These are phyloP conservation scores for Erebia ligea DNA, from an alignment of 2,888 invertebrate genomes.

Conservation along the genomic window DNA sequence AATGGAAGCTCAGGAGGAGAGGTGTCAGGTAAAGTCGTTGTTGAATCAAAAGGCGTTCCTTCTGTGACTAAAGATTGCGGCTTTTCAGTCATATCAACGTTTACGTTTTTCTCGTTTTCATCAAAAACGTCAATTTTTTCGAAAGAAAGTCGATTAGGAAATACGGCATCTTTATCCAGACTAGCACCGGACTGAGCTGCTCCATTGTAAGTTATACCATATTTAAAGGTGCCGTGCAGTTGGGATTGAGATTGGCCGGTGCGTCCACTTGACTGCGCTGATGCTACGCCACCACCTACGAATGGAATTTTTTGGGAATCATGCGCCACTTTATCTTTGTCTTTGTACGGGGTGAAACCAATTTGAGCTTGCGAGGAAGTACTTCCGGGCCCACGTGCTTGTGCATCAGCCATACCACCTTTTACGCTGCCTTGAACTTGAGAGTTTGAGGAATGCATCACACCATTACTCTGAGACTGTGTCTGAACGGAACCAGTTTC, in stretches of 20 bases:
- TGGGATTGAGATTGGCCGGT: constrained; percentile 93
- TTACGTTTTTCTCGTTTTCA: constrained; percentile 68
- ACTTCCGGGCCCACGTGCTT: constrained; percentile 92
- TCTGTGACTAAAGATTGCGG: constrained; percentile 40
- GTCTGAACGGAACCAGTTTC: constrained; percentile 90
- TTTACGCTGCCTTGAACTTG: constrained; percentile 92
- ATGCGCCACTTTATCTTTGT: constrained; percentile 79
- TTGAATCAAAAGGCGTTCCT: constrained; percentile 31
- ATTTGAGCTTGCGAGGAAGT: constrained; percentile 95
- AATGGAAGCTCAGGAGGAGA: constrained; percentile 27
- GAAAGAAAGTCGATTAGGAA: constrained; percentile 68
- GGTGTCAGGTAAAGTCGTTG: constrained; percentile 32
- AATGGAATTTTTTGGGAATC: constrained; percentile 82
- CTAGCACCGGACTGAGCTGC: constrained; percentile 93
- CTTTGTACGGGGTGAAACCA: constrained; percentile 90
- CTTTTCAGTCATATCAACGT: constrained; percentile 50
- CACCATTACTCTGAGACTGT: constrained; percentile 89
- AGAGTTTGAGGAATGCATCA: constrained; percentile 89
- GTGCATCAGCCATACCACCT: constrained; percentile 93
- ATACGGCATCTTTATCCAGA: constrained; percentile 80
- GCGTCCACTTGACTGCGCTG: constrained; percentile 89
- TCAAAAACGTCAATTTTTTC: constrained; percentile 75
- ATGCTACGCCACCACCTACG: constrained; percentile 90
- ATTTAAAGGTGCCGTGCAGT: constrained; percentile 91
- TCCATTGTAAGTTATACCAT: constrained; percentile 90